A percentile compares a stretch with the other conserved stretches of the same genome.
These are phyloP conservation scores for Julus scandinavius DNA, from an alignment of 2,888 invertebrate genomes.

Conservation along the genomic window DNA sequence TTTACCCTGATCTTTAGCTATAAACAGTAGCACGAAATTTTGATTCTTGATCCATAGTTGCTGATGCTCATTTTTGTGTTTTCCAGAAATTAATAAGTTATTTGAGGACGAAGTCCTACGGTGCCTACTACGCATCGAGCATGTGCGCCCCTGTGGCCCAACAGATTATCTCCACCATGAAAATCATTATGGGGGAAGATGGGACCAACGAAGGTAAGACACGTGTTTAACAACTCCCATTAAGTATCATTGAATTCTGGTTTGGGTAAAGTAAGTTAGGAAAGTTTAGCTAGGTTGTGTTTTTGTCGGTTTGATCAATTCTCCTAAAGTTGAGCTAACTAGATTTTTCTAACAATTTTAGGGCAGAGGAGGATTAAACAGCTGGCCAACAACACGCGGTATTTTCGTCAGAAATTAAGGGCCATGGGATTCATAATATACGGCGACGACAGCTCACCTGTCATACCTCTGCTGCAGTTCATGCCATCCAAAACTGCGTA, in stretches of 20 bases:
- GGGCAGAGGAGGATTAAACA: constrained; percentile 73
- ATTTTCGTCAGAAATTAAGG: constrained; percentile 81
- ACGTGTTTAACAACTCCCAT: too few relatives aligned
- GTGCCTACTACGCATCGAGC: constrained; percentile 83
- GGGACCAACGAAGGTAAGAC: constrained; percentile 75
- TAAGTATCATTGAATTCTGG: too few relatives aligned
- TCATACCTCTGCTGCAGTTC: constrained; percentile 95
- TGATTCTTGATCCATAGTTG: too few relatives aligned
- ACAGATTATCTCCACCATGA: constrained; percentile 90
- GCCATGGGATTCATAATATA: constrained; percentile 92
- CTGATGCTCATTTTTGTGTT: background rate
- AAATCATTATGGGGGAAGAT: constrained; percentile 85
- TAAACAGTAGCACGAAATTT: too few relatives aligned
- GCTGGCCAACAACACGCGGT: constrained; percentile 82
- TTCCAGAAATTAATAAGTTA: constrained; percentile 78
- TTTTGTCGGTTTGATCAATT: too few relatives aligned
- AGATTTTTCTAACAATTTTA: constrained; percentile 59
- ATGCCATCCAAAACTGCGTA: constrained; percentile 94
- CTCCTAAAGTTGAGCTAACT: too few relatives aligned
- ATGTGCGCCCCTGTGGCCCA: constrained; percentile 92
- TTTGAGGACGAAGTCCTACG: constrained; percentile 83
- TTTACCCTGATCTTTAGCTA: too few relatives aligned
- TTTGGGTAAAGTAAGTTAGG: too few relatives aligned
- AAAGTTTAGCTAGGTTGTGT: background rate
- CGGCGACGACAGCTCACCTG: constrained; percentile 94